Evolutionary conservation across 1,140 invertebrate species (phyloP), one percentile per base, ranked within the genome.

Genomic region (Hypsibius dujardini): DNA sequence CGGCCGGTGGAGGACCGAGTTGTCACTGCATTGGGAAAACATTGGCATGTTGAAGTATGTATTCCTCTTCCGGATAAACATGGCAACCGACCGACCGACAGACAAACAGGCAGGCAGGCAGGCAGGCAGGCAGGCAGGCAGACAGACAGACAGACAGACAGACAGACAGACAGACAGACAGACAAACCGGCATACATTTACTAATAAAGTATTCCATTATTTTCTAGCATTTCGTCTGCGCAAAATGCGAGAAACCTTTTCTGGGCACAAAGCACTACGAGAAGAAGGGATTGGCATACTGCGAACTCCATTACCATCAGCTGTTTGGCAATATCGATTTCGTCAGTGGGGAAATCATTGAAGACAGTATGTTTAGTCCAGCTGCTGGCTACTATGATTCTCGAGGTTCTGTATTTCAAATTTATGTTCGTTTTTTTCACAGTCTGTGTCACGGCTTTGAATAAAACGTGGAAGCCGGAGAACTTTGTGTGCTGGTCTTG

Each of bases 391-490:
- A 28, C 28, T 28, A 28, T 28, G 28, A 28, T 28, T 28, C 28
- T 28, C 28, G 28, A 28, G 28, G 28, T 28, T 28, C 28, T 28
- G 28, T 28, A 28, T 28, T 28, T 28, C 28, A 28, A 28, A 0
- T 28, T 12, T 47, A 47, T 42, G 40, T 45, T 12, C 7, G 28
- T 28, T 7, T 45, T 45, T 45, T 70, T 70, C 46, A 28, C 46
- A 70, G 56, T 70, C 47, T 47, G 56, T 28, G 46, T 98, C 79
- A 94, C 90, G 73, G 95, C 95, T 56, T 81, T 98, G 74, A 96
- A 98, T 79, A 99, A 99, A 82, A 92, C 93, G n/a, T 99, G 95
- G 95, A 98, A 95, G 80, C 89, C 94, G 46, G 88, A 97, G 80
- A 96, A 98, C 80, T 99, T 99, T 80, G 89, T 93, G n/a, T 99